Conservation (phyloP, 2,888 invertebrate species). For the Penaeus monodon region DNA sequence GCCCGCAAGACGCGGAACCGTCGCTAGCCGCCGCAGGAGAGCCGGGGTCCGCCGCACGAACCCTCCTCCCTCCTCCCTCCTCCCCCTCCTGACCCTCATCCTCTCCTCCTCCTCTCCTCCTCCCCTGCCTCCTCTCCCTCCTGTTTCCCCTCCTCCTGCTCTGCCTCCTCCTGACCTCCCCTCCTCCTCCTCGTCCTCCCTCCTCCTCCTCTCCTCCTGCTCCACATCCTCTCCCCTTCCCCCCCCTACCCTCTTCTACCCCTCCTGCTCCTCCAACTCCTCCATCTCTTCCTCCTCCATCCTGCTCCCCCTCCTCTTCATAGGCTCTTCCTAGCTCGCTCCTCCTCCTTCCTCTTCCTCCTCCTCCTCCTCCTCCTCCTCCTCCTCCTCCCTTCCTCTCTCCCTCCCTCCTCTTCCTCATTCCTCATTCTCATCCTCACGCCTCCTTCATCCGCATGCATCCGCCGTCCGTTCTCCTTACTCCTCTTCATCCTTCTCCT, state of each 20-base stretch:
- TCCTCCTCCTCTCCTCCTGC: background rate
- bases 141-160: too few species aligned
- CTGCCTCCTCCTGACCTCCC: too few species aligned
- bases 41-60: too few species aligned
- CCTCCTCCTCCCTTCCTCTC: background rate
- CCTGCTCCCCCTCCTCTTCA: background rate
- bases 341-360: background rate
- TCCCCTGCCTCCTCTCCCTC: too few species aligned
- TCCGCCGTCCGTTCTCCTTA: background rate
- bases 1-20: too few species aligned
- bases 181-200: too few species aligned
- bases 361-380: background rate
- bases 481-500: background rate
- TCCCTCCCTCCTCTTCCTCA: background rate
- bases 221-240: too few species aligned
- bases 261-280: background rate
- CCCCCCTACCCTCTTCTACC: background rate
- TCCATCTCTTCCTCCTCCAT: background rate
- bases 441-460: background rate
- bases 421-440: background rate
- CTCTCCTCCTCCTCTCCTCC: too few species aligned
- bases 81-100: background rate
- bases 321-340: background rate
- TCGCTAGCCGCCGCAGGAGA: too few species aligned
- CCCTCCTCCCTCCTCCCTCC: background rate